Conservation (phyloP, 1,140 invertebrate species). For the Polypedilum pembai region DNA sequence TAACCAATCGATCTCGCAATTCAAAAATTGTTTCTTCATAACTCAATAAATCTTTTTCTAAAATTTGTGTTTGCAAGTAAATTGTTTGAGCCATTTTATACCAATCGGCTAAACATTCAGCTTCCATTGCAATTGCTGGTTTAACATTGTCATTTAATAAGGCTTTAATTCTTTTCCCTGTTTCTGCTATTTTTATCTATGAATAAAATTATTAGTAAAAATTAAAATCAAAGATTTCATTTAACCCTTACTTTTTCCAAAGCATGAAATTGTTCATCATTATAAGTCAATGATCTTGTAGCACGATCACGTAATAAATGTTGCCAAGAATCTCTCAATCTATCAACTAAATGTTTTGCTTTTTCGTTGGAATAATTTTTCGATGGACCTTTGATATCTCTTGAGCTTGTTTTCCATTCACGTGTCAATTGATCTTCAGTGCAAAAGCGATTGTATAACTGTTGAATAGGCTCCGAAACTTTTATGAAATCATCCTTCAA, state of each 20-base stretch:
- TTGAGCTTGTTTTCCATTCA: conserved; percentile 66
- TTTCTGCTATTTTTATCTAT: conserved; percentile 49
- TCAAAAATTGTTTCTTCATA: conserved; percentile 45
- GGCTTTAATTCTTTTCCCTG: conserved; percentile 56
- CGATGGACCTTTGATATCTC: conserved; percentile 58
- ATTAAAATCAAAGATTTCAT: background rate
- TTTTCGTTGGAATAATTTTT: conserved; percentile 58
- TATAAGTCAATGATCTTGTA: conserved; percentile 74
- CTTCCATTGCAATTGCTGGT: conserved; percentile 56
- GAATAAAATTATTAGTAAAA: background rate
- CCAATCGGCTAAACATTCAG: conserved; percentile 70
- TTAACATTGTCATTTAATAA: conserved; percentile 57
- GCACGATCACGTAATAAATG: conserved; percentile 80
- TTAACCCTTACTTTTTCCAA: conserved; percentile 69
- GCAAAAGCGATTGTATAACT: conserved; percentile 41
- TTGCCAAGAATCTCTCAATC: conserved; percentile 84
- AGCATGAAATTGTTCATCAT: conserved; percentile 90
- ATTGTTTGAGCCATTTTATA: conserved; percentile 73
- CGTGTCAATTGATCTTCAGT: conserved; percentile 42
- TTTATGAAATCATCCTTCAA: conserved; percentile 39
- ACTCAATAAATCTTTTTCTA: conserved; percentile 58
- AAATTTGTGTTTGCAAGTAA: conserved; percentile 60
- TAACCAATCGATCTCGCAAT: conserved; percentile 39
- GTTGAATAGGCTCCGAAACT: conserved; percentile 40
- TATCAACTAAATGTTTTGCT: conserved; percentile 65